Conservation (phyloP, 2,113 vertebrate species). For the Istiophorus platypterus region DNA sequence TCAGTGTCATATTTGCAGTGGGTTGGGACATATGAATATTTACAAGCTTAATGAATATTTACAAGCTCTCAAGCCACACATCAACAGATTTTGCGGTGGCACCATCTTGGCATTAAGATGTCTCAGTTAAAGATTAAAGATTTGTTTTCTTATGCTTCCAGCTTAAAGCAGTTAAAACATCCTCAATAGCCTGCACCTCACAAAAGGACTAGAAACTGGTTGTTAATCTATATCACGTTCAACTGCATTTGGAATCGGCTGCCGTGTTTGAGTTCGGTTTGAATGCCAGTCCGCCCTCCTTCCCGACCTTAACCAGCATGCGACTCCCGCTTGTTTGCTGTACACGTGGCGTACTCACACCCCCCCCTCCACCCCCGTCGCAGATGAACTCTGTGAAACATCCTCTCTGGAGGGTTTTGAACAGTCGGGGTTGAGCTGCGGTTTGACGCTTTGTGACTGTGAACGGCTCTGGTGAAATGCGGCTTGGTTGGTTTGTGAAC, state of each 20-base stretch:
- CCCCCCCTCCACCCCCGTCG: no score
- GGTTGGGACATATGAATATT: background rate
- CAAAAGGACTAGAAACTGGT: background rate
- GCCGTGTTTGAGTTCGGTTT: conserved; percentile 27
- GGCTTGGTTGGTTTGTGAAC: conserved; percentile 55
- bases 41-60: no score
- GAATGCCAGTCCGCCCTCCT: conserved; percentile 26
- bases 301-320: conserved; percentile 69
- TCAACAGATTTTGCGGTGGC: background rate
- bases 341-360: conserved; percentile 8
- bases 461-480: conserved; percentile 41
- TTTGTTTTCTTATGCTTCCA: background rate
- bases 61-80: background rate
- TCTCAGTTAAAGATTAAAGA: background rate
- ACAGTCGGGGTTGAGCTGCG: background rate
- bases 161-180: background rate
- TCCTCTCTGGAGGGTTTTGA: conserved; percentile 3
- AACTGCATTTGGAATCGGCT: conserved; percentile 3
- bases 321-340: conserved; percentile 57
- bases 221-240: background rate
- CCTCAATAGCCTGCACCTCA: background rate
- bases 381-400: background rate
- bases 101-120: background rate
- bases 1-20: background rate
- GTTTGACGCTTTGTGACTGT: conserved; percentile 60